A percentile compares a stretch with the other conserved stretches of the same genome.
These are phyloP conservation scores for Telmatherina bonti DNA, from an alignment of 2,797 vertebrate genomes.

Conservation along the genomic window DNA sequence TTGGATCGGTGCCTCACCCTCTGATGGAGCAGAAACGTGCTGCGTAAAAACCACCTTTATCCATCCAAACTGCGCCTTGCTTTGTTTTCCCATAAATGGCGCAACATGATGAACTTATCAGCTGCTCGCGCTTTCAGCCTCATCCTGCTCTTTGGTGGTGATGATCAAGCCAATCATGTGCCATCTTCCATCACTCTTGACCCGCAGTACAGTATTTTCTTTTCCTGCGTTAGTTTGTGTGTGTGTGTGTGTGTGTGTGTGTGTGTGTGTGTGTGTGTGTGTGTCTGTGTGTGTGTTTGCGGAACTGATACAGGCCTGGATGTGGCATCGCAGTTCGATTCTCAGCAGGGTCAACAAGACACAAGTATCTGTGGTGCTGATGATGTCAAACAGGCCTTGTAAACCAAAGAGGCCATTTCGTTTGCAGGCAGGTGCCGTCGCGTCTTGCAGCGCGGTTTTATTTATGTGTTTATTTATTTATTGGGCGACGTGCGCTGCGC, in stretches of 20 bases:
- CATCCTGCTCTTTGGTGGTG: constrained; percentile 13
- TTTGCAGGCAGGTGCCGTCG: background rate
- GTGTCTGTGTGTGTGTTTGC: background rate
- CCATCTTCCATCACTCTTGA: constrained; percentile 3
- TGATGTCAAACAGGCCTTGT: constrained; percentile 16
- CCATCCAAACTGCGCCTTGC: constrained; percentile 16
- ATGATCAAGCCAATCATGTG: constrained; percentile 4
- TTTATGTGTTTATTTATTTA: background rate
- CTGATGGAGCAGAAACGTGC: constrained; percentile 52
- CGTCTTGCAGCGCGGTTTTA: background rate
- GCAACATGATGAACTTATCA: constrained; percentile 42
- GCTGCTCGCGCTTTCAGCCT: constrained; percentile 8
- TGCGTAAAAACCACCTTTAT: constrained; percentile 54
- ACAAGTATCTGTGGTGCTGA: constrained; percentile 29
- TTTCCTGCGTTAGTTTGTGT: background rate
- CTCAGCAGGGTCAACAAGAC: constrained; percentile 63
- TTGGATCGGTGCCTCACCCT: constrained; percentile 69
- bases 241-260: no score
- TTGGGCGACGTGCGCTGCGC: background rate
- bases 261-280: no score
- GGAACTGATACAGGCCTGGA: constrained; percentile 46
- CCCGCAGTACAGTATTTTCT: background rate
- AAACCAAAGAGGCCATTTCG: background rate
- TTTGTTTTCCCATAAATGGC: constrained; percentile 48
- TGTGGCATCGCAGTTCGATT: constrained; percentile 40